A percentile compares a stretch with the other conserved stretches of the same genome.
These are phyloP conservation scores for Cephalotes varians DNA, from an alignment of 2,888 invertebrate species.

Conservation along the genomic window DNA sequence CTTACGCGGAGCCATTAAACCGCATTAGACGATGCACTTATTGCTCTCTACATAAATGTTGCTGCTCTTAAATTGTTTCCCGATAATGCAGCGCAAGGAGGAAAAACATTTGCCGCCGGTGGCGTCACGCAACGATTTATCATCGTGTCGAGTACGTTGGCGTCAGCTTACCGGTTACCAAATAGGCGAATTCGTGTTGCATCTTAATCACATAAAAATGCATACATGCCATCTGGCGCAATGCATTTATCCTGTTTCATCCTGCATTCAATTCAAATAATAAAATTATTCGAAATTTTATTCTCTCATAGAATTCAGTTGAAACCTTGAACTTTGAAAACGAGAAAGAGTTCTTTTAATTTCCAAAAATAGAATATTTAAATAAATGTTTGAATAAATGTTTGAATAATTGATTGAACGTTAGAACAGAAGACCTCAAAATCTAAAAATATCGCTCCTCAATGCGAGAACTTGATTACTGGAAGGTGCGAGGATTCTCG, in stretches of 20 bases:
- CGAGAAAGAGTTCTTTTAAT: no score
- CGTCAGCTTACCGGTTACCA: conserved; percentile 47
- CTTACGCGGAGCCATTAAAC: conserved; percentile 34
- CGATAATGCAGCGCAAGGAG: conserved; percentile 50
- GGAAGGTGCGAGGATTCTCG: not conserved
- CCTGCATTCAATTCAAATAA: not conserved
- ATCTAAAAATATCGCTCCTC: not conserved
- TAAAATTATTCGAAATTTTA: not conserved
- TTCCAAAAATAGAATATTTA: not conserved
- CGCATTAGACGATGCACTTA: conserved; percentile 51
- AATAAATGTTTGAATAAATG: not conserved
- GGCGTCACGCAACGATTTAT: conserved; percentile 37
- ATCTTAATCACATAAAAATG: conserved; percentile 10
- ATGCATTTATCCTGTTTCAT: conserved; percentile 1
- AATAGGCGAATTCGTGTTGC: conserved; percentile 15
- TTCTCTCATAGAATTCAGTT: not conserved
- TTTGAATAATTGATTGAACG: not conserved
- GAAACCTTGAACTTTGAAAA: not conserved
- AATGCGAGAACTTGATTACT: not conserved
- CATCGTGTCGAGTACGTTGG: conserved; percentile 48
- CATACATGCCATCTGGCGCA: not conserved
- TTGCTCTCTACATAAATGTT: conserved; percentile 51
- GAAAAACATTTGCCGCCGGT: conserved; percentile 57
- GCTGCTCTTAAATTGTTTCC: conserved; percentile 58
- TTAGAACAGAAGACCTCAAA: not conserved